Base-by-base conservation (phyloP, 2,888 invertebrate genomes). In the Meteorus colon region DNA sequence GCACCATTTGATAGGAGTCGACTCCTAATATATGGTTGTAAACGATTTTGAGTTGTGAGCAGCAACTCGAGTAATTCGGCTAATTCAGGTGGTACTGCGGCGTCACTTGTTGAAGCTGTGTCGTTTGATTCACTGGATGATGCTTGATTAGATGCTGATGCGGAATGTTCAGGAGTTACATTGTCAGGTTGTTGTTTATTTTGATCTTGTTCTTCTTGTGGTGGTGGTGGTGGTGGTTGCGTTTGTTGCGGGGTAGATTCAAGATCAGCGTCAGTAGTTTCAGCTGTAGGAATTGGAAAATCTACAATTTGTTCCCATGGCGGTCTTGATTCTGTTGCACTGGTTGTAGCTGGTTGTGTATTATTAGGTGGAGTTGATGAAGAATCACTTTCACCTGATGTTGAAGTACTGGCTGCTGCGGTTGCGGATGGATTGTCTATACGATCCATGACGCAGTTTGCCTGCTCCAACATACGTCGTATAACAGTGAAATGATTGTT, bases 21-120 rank as follows among this genome's bases (percentile, higher is more conserved):
- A 85, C 94, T 94, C 80, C 92, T 91, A 82, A 95, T 88, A 83
- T 93, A 94, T 0, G 95, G 95, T 79, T 92, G 91, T 69, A 95
- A 90, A 77, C 95, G 92, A 48, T 87, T 86, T 82, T 94, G 92
- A 24, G 93, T 87, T 63, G 90, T 89, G 71, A 90, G 86, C 63
- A 93, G 87, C 80, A 91, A 91, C 48, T 91, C 91, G 80, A 94
- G 83, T 12, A 93, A 85, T 74, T 91, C 91, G 19, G 92, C 92
- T 90, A 94, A 91, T 82, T 91, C 91, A 34, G 89, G 86, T 41
- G 92, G 91, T 73, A 92, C 90, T 14, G 90, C 90, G 41, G 87
- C 85, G 55, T 83, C 84, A 59, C n/a, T 65, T 19, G 19, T 5
- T 6, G 41, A 51, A 76, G 68, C 16, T 19, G 31, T 73, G 59